These are phyloP conservation scores for Nyctalus aviator DNA, from an alignment of 2,797 vertebrate species.

Conservation along the genomic window DNA sequence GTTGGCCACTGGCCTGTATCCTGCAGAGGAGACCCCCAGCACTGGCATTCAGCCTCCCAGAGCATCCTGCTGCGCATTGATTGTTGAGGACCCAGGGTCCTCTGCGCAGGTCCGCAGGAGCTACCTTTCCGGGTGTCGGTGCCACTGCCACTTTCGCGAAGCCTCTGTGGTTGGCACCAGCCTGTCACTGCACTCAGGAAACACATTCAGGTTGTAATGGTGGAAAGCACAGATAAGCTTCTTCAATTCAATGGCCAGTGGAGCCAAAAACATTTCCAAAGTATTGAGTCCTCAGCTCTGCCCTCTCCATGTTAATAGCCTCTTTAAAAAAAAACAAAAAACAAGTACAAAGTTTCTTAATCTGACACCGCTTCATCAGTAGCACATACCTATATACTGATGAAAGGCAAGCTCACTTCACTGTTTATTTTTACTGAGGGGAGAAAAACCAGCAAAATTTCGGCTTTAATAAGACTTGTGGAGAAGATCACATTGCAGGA, in stretches of 20 bases:
- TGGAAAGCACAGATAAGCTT: background rate
- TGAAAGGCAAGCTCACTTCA: background rate
- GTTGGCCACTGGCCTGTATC: background rate
- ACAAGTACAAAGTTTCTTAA: background rate
- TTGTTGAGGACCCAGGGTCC: background rate
- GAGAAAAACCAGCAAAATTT: slow-evolving; percentile 17
- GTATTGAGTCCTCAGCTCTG: background rate
- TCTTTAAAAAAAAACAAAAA: background rate
- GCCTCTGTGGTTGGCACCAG: background rate
- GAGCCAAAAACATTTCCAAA: background rate
- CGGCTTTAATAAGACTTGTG: background rate
- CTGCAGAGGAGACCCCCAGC: background rate
- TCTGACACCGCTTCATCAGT: background rate
- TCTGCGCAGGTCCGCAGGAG: background rate
- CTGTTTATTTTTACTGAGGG: background rate
- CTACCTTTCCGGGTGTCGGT: too few species aligned
- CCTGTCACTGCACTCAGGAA: background rate
- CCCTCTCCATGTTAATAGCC: background rate
- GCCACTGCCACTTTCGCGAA: background rate
- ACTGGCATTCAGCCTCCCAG: background rate
- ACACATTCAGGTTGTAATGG: background rate
- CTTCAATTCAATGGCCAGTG: background rate
- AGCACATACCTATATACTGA: background rate
- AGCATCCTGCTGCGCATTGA: too few species aligned
- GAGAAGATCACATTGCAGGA: background rate